phyloP scores from a whole-genome alignment of 2,888 invertebrate genomes.

The Himalopsyche tibetana region DNA sequence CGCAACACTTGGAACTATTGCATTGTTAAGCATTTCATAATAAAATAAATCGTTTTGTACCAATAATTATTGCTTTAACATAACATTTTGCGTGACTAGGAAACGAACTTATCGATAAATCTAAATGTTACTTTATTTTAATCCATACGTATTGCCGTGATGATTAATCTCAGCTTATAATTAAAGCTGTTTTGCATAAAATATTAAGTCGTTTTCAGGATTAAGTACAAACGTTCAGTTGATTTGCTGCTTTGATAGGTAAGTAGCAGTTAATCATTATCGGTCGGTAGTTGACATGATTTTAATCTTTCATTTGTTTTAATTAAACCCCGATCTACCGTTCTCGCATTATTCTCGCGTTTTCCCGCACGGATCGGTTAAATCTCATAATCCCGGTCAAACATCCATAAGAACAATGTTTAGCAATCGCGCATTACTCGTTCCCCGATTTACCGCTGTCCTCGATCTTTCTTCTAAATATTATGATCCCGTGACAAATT shows the following conservation, averaged over 20 bases:
- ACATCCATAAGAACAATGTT: too few species aligned
- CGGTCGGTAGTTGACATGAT: background rate
- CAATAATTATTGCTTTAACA: background rate
- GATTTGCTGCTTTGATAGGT: conserved; percentile 25
- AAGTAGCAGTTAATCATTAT: background rate
- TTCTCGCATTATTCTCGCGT: too few species aligned
- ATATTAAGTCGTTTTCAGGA: background rate
- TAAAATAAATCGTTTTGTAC: conserved; percentile 22
- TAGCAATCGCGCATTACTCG: too few species aligned
- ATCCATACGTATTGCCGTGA: conserved; percentile 13
- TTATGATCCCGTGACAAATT: too few species aligned
- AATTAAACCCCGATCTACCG: too few species aligned
- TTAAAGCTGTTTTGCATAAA: conserved; percentile 40
- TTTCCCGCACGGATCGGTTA: too few species aligned
- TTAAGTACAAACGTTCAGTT: background rate
- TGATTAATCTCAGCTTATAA: conserved; percentile 27
- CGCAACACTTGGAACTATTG: background rate
- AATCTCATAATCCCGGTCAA: too few species aligned
- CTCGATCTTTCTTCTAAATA: too few species aligned
- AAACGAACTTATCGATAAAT: conserved; percentile 34
- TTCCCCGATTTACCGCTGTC: too few species aligned
- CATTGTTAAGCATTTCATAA: conserved; percentile 32
- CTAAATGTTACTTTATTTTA: conserved; percentile 30
- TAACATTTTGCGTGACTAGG: conserved; percentile 31
- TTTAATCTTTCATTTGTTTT: too few species aligned